These are phyloP conservation scores for Notodonta dromedarius DNA, from an alignment of 2,888 invertebrate genomes.

Conservation along the genomic window DNA sequence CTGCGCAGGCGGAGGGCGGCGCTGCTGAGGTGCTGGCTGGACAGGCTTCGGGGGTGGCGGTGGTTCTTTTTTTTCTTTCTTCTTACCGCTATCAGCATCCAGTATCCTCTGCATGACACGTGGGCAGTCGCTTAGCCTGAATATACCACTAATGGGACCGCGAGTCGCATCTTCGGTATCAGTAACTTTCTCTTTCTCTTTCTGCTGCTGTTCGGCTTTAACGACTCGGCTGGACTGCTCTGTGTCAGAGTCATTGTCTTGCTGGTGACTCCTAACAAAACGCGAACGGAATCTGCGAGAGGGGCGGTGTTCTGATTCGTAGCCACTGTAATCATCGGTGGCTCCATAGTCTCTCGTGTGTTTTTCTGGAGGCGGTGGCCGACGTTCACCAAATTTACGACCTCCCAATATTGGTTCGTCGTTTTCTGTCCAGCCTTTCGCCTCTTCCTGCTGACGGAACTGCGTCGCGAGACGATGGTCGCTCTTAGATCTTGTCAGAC, in stretches of 20 bases:
- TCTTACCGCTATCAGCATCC: slow-evolving; percentile 89
- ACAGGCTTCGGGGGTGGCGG: slow-evolving; percentile 83
- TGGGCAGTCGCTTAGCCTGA: slow-evolving; percentile 93
- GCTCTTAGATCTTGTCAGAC: slow-evolving; percentile 96
- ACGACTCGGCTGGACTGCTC: slow-evolving; percentile 86
- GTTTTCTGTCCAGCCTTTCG: slow-evolving; percentile 85
- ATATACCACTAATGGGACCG: slow-evolving; percentile 95
- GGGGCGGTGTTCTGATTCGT: slow-evolving; percentile 86
- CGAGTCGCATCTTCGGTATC: slow-evolving; percentile 96
- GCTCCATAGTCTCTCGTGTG: slow-evolving; percentile 84
- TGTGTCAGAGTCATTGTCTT: slow-evolving; percentile 91
- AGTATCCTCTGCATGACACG: slow-evolving; percentile 95
- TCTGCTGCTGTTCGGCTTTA: slow-evolving; percentile 86
- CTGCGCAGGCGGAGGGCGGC: slow-evolving; percentile 86
- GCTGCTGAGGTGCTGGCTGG: slow-evolving; percentile 82
- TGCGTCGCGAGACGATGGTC: slow-evolving; percentile 95
- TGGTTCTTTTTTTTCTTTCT: slow-evolving; percentile 90
- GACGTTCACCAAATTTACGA: slow-evolving; percentile 91
- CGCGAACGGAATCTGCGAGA: slow-evolving; percentile 89
- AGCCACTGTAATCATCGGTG: slow-evolving; percentile 88
- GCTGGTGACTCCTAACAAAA: slow-evolving; percentile 87
- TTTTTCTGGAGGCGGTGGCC: slow-evolving; percentile 79
- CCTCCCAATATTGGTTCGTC: slow-evolving; percentile 90
- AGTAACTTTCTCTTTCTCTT: slow-evolving; percentile 88
- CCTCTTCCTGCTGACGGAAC: slow-evolving; percentile 93